Percentiles rank a stretch among this genome's conserved stretches.
These are phyloP conservation scores for Brotula barbata DNA, from an alignment of 2,797 vertebrate species.

Conservation along the genomic window DNA sequence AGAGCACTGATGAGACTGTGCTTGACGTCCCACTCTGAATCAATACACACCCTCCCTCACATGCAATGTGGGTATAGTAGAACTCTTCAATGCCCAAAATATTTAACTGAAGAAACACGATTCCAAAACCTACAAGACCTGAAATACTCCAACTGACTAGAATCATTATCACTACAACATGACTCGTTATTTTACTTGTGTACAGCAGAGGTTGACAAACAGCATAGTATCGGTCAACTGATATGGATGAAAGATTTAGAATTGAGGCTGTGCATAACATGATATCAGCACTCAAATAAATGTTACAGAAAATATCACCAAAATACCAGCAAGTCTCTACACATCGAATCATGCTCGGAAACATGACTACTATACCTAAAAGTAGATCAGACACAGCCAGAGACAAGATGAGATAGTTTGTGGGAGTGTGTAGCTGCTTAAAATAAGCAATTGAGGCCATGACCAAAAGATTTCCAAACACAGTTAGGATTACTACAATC, in stretches of 20 bases:
- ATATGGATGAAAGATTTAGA: conserved; percentile 44
- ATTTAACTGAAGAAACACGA: conserved; percentile 38
- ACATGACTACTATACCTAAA: conserved; percentile 40
- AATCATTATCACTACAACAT: conserved; percentile 25
- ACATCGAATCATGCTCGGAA: conserved; percentile 29
- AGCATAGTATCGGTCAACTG: conserved; percentile 46
- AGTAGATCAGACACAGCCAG: conserved; percentile 39
- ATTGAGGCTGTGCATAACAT: conserved; percentile 44
- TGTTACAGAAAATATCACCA: conserved; percentile 37
- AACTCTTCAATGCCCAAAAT: conserved; percentile 34
- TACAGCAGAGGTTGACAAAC: conserved; percentile 43
- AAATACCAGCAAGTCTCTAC: conserved; percentile 52
- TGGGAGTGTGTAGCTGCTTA: conserved; percentile 52
- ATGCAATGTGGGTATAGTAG: conserved; percentile 26
- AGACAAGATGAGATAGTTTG: conserved; percentile 45
- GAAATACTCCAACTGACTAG: conserved; percentile 41
- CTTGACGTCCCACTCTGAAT: conserved; percentile 33
- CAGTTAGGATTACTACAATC: conserved; percentile 24
- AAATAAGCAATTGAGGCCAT: conserved; percentile 35
- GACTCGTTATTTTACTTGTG: conserved; percentile 32
- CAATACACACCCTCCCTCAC: conserved; percentile 42
- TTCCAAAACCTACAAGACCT: conserved; percentile 37
- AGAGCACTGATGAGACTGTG: conserved; percentile 24
- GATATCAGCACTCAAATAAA: conserved; percentile 37
- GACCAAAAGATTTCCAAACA: conserved; percentile 47